Base-by-base conservation (phyloP, 2,797 vertebrate species). In the Xyrichtys novacula region DNA sequence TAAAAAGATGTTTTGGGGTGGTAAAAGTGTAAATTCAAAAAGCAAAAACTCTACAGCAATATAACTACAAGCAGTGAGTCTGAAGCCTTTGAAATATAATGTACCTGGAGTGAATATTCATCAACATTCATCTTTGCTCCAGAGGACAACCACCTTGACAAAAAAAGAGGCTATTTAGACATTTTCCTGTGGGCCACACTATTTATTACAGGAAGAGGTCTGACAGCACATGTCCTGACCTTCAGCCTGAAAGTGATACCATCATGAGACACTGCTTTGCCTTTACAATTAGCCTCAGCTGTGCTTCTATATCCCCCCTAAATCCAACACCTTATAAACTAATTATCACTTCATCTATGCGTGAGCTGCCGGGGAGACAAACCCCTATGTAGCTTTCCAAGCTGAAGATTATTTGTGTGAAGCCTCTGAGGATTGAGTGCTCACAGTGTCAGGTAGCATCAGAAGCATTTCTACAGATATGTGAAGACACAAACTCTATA, bases 201-300 rank as follows among this genome's bases (percentile, higher is more conserved):
- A 43, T 77, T 58, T 65, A 66, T 78, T 66, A 71, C 63, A 68
- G 29, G 32, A 52, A 43, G 65, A 61, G 69, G 59, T 53, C 71
- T 74, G 52, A 72, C 78, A 76, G 56, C 74, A 65, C 70, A 76
- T 65, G 66, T 85, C 69, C 79, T 74, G 74, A 83, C 80, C 74
- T 81, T 78, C 68, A 79, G 68, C 48, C 38, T 28, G 32, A 58
- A 44, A 38, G 49, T 23, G 72, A 87, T 77, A 67, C 42, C 65
- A 85, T 87, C 81, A 74, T 7, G 40, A 84, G 61, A 77, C 67
- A 59, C 74, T 53, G 57, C 65, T 68, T 71, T 84, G 73, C 76
- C 60, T 79, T 82, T 69, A 54, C 76, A 79, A 85, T 88, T 84
- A 87, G 72, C 53, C 76, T 77, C 53, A 56, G 53, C 42, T 55